phyloP scores from a whole-genome alignment of 2,797 vertebrate species.

The Tolypeutes matacus region DNA sequence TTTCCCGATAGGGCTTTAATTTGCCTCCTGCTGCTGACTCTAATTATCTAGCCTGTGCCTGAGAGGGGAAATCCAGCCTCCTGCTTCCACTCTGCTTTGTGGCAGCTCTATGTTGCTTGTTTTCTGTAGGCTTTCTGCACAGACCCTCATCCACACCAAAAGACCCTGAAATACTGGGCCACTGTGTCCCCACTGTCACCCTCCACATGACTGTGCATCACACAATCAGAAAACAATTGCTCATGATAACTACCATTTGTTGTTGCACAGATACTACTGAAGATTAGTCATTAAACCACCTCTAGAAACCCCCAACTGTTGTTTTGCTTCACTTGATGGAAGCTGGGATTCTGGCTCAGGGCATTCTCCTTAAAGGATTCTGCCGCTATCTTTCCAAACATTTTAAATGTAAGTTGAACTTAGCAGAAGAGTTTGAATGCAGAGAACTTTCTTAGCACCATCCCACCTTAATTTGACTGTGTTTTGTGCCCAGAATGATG shows the following conservation, averaged over 20 bases:
- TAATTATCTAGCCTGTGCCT: constrained; percentile 72
- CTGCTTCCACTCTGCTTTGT: constrained; percentile 2
- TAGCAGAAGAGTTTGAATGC: constrained; percentile 13
- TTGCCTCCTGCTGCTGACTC: constrained; percentile 77
- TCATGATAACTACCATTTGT: constrained; percentile 54
- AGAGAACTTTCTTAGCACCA: constrained; percentile 37
- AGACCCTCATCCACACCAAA: constrained; percentile 17
- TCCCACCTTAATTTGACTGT: constrained; percentile 4
- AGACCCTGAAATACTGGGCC: background rate
- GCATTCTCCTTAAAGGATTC: constrained; percentile 49
- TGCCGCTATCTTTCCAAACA: background rate
- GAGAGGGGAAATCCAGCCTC: constrained; percentile 58
- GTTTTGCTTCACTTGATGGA: constrained; percentile 47
- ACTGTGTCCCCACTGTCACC: background rate
- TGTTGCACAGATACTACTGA: background rate
- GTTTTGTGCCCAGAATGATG: background rate
- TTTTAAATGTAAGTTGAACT: constrained; percentile 40
- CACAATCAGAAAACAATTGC: constrained; percentile 67
- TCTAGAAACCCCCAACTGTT: constrained; percentile 15
- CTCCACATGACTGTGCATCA: background rate
- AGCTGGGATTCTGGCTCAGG: constrained; percentile 35
- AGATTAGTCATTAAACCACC: constrained; percentile 60
- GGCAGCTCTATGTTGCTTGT: background rate
- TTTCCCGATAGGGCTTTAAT: constrained; percentile 75
- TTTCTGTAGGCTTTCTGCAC: background rate